Evolutionary conservation across 2,113 vertebrate genomes (phyloP).

Genomic region (Jacana jacana): DNA sequence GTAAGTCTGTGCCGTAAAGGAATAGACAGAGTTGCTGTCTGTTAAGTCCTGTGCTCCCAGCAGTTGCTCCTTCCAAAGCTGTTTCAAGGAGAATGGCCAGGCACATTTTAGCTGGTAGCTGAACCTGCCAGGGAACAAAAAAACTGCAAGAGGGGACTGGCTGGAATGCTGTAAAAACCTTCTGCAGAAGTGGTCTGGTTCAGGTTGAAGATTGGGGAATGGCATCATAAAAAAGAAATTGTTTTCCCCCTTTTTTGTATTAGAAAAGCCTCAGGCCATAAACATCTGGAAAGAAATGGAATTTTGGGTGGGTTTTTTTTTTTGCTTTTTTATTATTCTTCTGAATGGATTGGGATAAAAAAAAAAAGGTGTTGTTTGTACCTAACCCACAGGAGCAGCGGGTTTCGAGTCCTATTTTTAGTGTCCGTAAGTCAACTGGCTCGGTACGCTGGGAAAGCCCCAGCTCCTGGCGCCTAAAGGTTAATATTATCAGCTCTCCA

Average conservation of each 20-base stretch:
- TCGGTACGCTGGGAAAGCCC: constrained; percentile 13
- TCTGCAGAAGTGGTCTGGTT: constrained; percentile 31
- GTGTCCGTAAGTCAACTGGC: background rate
- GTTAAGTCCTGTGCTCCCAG: background rate
- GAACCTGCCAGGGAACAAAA: background rate
- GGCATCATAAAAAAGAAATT: constrained; percentile 51
- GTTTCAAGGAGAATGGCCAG: background rate
- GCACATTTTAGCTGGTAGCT: background rate
- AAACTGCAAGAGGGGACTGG: background rate
- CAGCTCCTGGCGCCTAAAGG: constrained; percentile 3
- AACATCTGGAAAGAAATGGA: constrained; percentile 20
- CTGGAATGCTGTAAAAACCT: constrained; percentile 36
- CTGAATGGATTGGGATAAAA: background rate
- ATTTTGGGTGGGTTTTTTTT: background rate
- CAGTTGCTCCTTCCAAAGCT: background rate
- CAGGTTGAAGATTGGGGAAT: constrained; percentile 18
- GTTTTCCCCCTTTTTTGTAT: constrained; percentile 8
- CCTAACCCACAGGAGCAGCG: background rate
- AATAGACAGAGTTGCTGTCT: background rate
- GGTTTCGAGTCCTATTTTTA: constrained; percentile 19
- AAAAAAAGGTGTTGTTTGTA: background rate
- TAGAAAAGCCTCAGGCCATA: constrained; percentile 20
- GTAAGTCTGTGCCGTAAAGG: background rate
- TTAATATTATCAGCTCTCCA: constrained; percentile 34
- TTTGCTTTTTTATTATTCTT: background rate